Percentiles rank a stretch among this genome's conserved stretches.
Conservation (phyloP, 2,797 vertebrate genomes). For the Bradypodion pumilum region DNA sequence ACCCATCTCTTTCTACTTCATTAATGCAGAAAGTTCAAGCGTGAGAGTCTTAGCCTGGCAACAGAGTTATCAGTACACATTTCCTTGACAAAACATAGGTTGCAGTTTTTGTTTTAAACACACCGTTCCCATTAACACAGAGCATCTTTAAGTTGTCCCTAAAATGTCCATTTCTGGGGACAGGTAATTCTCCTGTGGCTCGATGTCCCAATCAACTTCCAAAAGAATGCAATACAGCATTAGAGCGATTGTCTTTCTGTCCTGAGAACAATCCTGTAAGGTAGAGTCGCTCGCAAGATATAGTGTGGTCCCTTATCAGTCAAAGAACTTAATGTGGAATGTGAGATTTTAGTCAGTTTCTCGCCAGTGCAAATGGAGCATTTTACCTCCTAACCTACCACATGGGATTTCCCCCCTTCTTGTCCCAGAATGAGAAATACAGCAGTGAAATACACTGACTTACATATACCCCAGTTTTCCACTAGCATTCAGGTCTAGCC, state of each 20-base stretch:
- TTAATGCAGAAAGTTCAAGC: neutral
- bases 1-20: neutral
- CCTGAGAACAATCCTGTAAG: neutral
- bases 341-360: neutral
- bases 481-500: neutral
- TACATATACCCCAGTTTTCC: neutral
- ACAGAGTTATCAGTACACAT: neutral
- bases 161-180: neutral
- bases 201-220: neutral
- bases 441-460: neutral
- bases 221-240: neutral
- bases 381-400: too few species aligned
- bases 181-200: too few species aligned
- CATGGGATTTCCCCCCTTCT: neutral
- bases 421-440: neutral
- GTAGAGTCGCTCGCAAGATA: neutral
- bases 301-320: neutral
- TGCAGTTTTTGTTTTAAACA: too few species aligned
- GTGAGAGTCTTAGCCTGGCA: neutral
- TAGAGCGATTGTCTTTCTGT: neutral
- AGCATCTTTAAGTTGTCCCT: neutral
- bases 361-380: too few species aligned
- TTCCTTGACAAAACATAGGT: too few species aligned
- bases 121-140: neutral
- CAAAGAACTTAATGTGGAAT: neutral